These are phyloP conservation scores for Scaptomyza montana DNA, from an alignment of 1,140 invertebrate genomes.

Conservation along the genomic window DNA sequence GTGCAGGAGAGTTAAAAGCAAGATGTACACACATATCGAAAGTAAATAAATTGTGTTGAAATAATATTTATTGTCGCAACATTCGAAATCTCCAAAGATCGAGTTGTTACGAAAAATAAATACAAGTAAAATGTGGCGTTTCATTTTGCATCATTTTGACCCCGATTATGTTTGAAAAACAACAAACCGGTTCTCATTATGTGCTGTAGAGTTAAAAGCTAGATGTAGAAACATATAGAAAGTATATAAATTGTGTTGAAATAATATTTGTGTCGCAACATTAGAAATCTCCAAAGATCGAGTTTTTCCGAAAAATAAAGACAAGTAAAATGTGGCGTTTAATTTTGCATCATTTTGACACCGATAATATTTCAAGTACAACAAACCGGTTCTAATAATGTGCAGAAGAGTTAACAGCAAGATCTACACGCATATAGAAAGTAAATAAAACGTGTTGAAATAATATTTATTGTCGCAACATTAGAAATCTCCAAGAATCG, in stretches of 20 bases:
- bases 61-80: conserved; percentile 56
- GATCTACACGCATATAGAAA: too few relatives aligned
- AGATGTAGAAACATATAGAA: neutral
- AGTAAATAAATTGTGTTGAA: neutral
- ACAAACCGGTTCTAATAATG: conserved; percentile 56
- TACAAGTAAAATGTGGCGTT: conserved; percentile 71
- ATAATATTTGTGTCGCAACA: conserved; percentile 46
- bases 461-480: conserved; percentile 58
- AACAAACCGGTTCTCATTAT: conserved; percentile 55
- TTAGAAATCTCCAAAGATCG: conserved; percentile 62
- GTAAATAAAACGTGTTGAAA: neutral
- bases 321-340: conserved; percentile 80
- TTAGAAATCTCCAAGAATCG: conserved; percentile 65
- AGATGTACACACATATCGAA: too few relatives aligned
- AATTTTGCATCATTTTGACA: conserved; percentile 77
- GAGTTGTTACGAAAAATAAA: conserved; percentile 37
- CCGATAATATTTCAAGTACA: conserved; percentile 39
- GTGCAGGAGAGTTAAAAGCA: conserved; percentile 5
- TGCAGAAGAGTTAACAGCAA: conserved; percentile 1
- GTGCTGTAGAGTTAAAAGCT: conserved; percentile 15
- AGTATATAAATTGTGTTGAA: neutral
- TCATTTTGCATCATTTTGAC: conserved; percentile 70
- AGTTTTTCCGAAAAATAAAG: conserved; percentile 42
- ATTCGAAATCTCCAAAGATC: conserved; percentile 66
- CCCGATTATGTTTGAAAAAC: conserved; percentile 51